A percentile compares a stretch with the other conserved stretches of the same genome.
phyloP scores from a whole-genome alignment of 2,113 vertebrate species.

The Gobio gobio region DNA sequence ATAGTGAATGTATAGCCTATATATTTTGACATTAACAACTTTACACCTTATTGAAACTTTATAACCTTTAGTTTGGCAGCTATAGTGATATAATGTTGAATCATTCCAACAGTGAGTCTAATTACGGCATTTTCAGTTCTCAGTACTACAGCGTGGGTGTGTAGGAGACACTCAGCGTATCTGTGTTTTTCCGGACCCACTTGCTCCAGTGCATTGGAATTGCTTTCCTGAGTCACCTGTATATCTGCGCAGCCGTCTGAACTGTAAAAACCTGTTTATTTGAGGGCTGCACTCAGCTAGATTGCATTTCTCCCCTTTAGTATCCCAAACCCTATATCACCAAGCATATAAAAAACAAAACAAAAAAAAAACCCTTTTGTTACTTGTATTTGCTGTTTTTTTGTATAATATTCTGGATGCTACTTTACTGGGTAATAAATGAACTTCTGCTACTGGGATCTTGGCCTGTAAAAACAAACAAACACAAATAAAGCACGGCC shows the following conservation, averaged over 20 bases:
- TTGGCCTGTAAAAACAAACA: background rate
- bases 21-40: slow-evolving; percentile 5
- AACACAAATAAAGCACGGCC: background rate
- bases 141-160: background rate
- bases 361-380: background rate
- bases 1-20: background rate
- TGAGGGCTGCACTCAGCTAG: slow-evolving; percentile 46
- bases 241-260: slow-evolving; percentile 48
- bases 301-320: slow-evolving; percentile 55
- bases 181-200: background rate
- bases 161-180: background rate
- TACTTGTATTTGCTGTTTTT: slow-evolving; percentile 1
- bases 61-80: background rate
- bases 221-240: slow-evolving; percentile 68
- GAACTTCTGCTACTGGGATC: slow-evolving; percentile 1
- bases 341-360: background rate
- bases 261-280: slow-evolving; percentile 62
- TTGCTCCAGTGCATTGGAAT: slow-evolving; percentile 67
- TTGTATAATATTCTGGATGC: background rate
- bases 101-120: background rate
- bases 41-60: slow-evolving; percentile 3
- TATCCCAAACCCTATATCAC: slow-evolving; percentile 15
- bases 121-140: background rate
- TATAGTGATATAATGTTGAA: background rate
- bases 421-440: slow-evolving; percentile 9